Evolutionary conservation across 2,888 invertebrate genomes (phyloP), one percentile per base, ranked within the genome.

Genomic region (Rotaria macrura): DNA sequence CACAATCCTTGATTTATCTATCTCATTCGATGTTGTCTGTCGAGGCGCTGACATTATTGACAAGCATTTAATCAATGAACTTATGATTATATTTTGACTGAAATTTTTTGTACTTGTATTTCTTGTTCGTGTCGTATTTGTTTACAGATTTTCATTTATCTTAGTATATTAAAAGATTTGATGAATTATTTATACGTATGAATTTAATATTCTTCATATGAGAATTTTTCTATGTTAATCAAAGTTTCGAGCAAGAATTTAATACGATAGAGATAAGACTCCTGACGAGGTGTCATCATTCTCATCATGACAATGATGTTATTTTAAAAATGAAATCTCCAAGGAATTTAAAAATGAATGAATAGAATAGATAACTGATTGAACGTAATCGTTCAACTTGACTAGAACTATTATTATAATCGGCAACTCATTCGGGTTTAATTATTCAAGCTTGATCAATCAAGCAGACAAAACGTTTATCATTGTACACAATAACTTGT

Each of bases 1-100:
- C 65, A 65, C 34, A 65, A 65, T 65, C 65, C 65, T 65, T 65
- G 65, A 65, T 65, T 65, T 57, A 57, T 57, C n/a, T 57, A 12
- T n/a, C n/a, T 29, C 55, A 57, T 57, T 57, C 5, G 14, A 5
- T 57, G 17, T 65, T 34, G 6, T 65, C 65, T 65, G 6, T 17
- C 34, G n/a, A 10, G n/a, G n/a, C 9, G 20, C 20, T 65, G 17
- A 29, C 65, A 29, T 65, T 34, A 29, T 6, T 34, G 34, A 34
- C 65, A 65, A 10, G n/a, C 65, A 4, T 65, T 65, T 65, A 65
- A 65, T 65, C 34, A 34, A 34, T 65, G 65, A 65, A 65, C 34
- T 65, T 17, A 34, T 65, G 65, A 65, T 34, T 17, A 65, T 34
- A 65, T n/a, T 57, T 29, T 0, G 55, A 10, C 12, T 10, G 20